Conservation (phyloP, 2,888 invertebrate species). For the Cyrtodaria siliqua region DNA sequence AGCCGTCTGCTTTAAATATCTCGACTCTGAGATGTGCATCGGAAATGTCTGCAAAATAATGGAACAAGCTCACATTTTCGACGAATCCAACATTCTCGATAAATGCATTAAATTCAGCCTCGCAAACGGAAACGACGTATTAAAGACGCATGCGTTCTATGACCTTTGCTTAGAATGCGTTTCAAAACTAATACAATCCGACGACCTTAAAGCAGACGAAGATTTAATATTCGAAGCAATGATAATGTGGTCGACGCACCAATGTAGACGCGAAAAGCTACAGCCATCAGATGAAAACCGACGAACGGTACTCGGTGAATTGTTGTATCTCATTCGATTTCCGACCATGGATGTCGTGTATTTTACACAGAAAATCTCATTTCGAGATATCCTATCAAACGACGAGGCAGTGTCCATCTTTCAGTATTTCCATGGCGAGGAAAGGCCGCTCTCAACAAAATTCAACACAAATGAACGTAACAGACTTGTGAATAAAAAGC, state of each 20-base stretch:
- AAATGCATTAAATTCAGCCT: conserved; percentile 58
- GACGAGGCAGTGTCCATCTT: conserved; percentile 59
- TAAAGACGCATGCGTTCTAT: conserved; percentile 87
- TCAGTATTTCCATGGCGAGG: conserved; percentile 61
- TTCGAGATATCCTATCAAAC: conserved; percentile 55
- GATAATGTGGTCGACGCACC: conserved; percentile 71
- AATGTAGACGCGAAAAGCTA: conserved; percentile 73
- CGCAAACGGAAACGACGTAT: conserved; percentile 34
- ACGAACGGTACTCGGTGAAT: conserved; percentile 68
- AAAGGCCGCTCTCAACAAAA: conserved; percentile 34
- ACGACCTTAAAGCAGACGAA: conserved; percentile 89
- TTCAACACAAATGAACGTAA: conserved; percentile 55
- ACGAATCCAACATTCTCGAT: conserved; percentile 53
- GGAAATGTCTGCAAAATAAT: conserved; percentile 65
- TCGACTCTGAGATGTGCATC: conserved; percentile 59
- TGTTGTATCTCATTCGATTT: conserved; percentile 74
- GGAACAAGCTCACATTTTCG: conserved; percentile 65
- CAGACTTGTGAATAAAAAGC: conserved; percentile 26
- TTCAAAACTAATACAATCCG: conserved; percentile 89
- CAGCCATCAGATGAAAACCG: conserved; percentile 67
- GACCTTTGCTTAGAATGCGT: conserved; percentile 90
- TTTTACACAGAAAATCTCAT: conserved; percentile 63
- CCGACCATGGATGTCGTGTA: conserved; percentile 71
- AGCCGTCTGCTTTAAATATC: conserved; percentile 49
- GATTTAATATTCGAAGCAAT: conserved; percentile 68